Conservation (phyloP, 1,140 invertebrate genomes). For the Brachionus sp. region DNA sequence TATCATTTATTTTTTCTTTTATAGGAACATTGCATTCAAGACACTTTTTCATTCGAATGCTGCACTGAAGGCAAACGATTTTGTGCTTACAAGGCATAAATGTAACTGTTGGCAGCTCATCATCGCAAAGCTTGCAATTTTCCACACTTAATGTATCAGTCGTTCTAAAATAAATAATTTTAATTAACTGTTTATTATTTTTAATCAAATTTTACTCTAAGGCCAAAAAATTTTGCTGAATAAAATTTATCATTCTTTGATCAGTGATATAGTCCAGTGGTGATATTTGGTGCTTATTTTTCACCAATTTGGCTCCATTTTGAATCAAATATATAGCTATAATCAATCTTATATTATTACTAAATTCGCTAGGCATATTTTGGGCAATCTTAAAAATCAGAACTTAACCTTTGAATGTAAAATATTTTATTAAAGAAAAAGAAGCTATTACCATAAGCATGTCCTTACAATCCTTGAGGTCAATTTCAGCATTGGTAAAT, state of each 20-base stretch:
- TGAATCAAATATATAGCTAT: conserved; percentile 40
- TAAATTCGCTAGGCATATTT: conserved; percentile 30
- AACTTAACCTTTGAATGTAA: neutral
- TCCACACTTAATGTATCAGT: neutral
- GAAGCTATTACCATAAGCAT: neutral
- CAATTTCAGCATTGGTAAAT: conserved; percentile 48
- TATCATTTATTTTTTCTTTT: conserved; percentile 46
- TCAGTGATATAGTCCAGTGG: conserved; percentile 39
- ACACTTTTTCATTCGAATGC: conserved; percentile 75
- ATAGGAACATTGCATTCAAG: conserved; percentile 68
- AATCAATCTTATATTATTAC: conserved; percentile 15
- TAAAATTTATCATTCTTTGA: neutral
- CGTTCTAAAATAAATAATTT: neutral
- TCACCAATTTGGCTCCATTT: conserved; percentile 41
- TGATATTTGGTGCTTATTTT: conserved; percentile 43
- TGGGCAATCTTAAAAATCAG: conserved; percentile 28
- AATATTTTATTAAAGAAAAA: neutral
- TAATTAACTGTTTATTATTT: neutral
- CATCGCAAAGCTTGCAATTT: conserved; percentile 71
- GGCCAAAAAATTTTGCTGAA: conserved; percentile 33
- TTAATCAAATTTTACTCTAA: neutral
- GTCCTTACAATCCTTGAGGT: conserved; percentile 16
- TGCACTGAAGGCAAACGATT: conserved; percentile 74
- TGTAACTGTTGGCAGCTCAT: conserved; percentile 65
- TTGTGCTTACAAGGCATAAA: conserved; percentile 73